These are phyloP conservation scores for Ctenicera cuprea DNA, from an alignment of 2,888 invertebrate species.

Conservation along the genomic window DNA sequence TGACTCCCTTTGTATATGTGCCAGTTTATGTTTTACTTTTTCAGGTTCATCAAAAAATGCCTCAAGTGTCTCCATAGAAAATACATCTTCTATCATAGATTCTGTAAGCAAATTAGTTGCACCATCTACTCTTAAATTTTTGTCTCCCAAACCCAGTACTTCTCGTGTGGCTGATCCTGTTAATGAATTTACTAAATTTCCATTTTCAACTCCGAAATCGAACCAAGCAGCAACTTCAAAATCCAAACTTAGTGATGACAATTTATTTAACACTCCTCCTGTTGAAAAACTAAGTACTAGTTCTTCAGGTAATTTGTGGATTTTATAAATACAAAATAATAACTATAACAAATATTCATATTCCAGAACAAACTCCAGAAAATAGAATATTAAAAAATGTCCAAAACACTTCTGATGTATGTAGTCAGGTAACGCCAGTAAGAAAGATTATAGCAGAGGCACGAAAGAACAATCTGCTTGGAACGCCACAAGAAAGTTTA, in stretches of 20 bases:
- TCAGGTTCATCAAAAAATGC: neutral
- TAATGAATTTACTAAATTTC: neutral
- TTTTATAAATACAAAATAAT: neutral
- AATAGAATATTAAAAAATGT: conserved; percentile 34
- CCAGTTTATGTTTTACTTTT: neutral
- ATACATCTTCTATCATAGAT: neutral
- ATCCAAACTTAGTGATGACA: neutral
- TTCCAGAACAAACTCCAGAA: conserved; percentile 36
- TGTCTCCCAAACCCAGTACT: neutral
- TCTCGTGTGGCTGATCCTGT: neutral
- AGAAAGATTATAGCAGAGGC: conserved; percentile 68
- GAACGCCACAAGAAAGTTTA: conserved; percentile 59
- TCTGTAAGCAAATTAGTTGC: neutral
- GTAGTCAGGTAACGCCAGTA: conserved; percentile 68
- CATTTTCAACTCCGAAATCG: neutral
- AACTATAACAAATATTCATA: neutral
- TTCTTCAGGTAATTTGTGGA: neutral
- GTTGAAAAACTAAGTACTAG: neutral
- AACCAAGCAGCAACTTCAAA: neutral
- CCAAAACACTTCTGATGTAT: conserved; percentile 9
- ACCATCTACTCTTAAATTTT: no score
- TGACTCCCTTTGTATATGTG: no score
- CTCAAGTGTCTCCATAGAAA: no score
- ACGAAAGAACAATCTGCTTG: conserved; percentile 62
- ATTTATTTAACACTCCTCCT: neutral